These are phyloP conservation scores for Brenthis daphne DNA, from an alignment of 2,888 invertebrate species.

Conservation along the genomic window DNA sequence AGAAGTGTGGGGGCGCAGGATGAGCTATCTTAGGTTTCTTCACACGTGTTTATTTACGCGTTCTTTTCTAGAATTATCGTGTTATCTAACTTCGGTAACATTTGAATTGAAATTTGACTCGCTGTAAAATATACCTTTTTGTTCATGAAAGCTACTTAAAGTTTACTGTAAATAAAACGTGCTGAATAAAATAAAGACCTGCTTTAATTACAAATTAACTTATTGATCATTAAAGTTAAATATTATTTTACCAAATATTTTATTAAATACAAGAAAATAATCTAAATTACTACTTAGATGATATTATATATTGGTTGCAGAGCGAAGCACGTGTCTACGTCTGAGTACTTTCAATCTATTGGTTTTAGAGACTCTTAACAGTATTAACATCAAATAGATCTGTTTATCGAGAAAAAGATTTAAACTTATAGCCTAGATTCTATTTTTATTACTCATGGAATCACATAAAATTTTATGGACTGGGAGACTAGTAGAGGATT, in stretches of 20 bases:
- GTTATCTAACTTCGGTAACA: neutral
- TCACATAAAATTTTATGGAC: constrained; percentile 5
- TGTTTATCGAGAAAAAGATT: constrained; percentile 10
- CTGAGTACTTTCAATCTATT: too few relatives aligned
- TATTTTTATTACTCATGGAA: constrained; percentile 7
- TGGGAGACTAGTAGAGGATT: neutral
- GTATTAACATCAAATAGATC: neutral
- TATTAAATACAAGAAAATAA: too few relatives aligned
- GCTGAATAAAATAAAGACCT: too few relatives aligned
- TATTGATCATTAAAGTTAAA: too few relatives aligned
- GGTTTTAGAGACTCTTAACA: neutral
- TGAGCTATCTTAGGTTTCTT: neutral
- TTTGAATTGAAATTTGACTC: neutral
- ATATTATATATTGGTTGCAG: too few relatives aligned
- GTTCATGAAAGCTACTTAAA: too few relatives aligned
- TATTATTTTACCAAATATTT: too few relatives aligned
- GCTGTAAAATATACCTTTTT: too few relatives aligned
- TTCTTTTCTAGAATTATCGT: neutral
- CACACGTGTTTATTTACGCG: constrained; percentile 8
- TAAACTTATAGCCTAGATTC: neutral
- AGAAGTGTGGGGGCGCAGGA: constrained; percentile 9
- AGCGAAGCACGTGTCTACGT: too few relatives aligned
- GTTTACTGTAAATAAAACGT: too few relatives aligned
- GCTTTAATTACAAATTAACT: too few relatives aligned
- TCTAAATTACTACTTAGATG: too few relatives aligned